Percentiles rank a stretch among this genome's conserved stretches.
Conservation (phyloP, 2,797 vertebrate genomes). For the Channa striata region DNA sequence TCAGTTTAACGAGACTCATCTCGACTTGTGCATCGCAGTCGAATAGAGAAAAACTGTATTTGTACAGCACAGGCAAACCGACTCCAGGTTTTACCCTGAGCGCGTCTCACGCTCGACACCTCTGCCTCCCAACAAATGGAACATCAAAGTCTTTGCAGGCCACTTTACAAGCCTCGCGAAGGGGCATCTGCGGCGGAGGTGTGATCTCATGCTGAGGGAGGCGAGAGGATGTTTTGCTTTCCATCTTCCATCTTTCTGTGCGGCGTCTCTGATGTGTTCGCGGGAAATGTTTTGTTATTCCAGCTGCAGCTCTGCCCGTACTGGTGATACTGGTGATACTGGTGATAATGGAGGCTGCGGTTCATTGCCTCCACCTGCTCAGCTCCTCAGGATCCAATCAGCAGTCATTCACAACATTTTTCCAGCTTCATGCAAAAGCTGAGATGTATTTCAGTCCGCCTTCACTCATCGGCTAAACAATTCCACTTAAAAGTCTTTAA, state of each 20-base stretch:
- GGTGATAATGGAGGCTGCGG: conserved; percentile 19
- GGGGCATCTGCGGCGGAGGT: conserved; percentile 18
- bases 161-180: conserved; percentile 4
- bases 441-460: neutral
- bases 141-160: conserved; percentile 33
- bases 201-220: conserved; percentile 33
- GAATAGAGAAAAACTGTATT: too few relatives aligned
- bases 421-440: neutral
- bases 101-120: conserved; percentile 6
- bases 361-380: conserved; percentile 43
- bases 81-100: conserved; percentile 31
- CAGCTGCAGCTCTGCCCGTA: conserved; percentile 52
- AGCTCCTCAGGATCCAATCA: conserved; percentile 45
- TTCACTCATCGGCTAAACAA: too few relatives aligned
- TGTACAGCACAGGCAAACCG: too few relatives aligned
- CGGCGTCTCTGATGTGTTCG: conserved; percentile 26
- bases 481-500: too few relatives aligned
- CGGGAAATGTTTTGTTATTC: conserved; percentile 49
- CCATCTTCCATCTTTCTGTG: conserved; percentile 23
- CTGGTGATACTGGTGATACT: neutral
- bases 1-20: too few relatives aligned
- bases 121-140: conserved; percentile 16
- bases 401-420: neutral
- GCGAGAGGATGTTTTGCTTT: conserved; percentile 64
- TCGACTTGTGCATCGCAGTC: too few relatives aligned